A percentile compares a stretch with the other conserved stretches of the same genome.
phyloP scores from a whole-genome alignment of 2,888 invertebrate species.

The Chalcis sispes region DNA sequence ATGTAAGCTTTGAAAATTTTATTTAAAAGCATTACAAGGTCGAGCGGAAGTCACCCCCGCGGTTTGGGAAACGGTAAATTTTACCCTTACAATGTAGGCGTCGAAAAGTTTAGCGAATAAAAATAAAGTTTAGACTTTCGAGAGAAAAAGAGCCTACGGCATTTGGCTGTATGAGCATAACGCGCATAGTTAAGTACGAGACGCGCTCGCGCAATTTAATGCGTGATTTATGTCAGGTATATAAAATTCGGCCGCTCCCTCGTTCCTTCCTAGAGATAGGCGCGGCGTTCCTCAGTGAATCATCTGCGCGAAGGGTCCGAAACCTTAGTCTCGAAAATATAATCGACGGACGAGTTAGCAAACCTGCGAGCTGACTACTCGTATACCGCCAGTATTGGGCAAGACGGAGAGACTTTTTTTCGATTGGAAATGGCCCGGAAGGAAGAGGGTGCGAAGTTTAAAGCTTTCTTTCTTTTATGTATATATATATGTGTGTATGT shows the following conservation, averaged over 20 bases:
- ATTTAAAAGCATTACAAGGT: constrained; percentile 30
- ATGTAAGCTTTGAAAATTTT: constrained; percentile 6
- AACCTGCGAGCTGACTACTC: constrained; percentile 57
- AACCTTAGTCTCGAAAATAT: constrained; percentile 34
- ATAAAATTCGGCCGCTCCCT: constrained; percentile 39
- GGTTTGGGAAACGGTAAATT: constrained; percentile 46
- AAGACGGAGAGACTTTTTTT: constrained; percentile 62
- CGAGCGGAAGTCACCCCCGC: constrained; percentile 2
- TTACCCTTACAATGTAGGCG: constrained; percentile 26
- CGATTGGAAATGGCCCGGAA: constrained; percentile 65
- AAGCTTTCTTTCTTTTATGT: constrained; percentile 46
- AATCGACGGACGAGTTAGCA: constrained; percentile 27
- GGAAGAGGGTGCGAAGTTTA: constrained; percentile 61
- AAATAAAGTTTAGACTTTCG: constrained; percentile 43
- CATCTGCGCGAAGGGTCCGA: constrained; percentile 22
- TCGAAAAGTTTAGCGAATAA: constrained; percentile 46
- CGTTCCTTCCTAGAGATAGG: too few relatives aligned
- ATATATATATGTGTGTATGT: too few relatives aligned
- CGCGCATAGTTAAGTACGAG: constrained; percentile 37
- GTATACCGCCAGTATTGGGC: too few relatives aligned
- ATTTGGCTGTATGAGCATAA: neutral
- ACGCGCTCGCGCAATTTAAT: constrained; percentile 47
- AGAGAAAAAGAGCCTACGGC: constrained; percentile 45
- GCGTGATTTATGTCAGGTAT: constrained; percentile 54
- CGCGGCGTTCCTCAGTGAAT: constrained; percentile 34